Evolutionary conservation across 30 jellyfish, hydroid and myxozoan species (phyloP).

Genomic region (Hydra vulgaris): DNA sequence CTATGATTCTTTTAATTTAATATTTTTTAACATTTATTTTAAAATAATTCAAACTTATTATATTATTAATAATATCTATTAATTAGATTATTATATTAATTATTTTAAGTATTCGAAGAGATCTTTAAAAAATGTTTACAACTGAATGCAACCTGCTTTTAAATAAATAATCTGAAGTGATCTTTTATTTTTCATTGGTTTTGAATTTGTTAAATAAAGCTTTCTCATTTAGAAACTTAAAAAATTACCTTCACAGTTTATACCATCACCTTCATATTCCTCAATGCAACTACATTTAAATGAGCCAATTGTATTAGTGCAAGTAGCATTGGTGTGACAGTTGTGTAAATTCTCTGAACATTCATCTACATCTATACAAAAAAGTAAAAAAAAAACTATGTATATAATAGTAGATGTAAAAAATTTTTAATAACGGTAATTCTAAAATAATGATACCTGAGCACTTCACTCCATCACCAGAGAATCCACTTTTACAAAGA

Average conservation of each 20-base stretch:
- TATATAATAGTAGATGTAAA: not conserved
- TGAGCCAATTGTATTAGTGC: conserved; percentile 58
- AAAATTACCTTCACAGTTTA: conserved; percentile 23
- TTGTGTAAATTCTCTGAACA: conserved; percentile 33
- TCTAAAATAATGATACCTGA: conserved; percentile 2
- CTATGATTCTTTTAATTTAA: too few species aligned
- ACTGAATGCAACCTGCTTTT: too few species aligned
- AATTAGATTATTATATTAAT: too few species aligned
- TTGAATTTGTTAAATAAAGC: not conserved
- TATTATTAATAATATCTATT: too few species aligned
- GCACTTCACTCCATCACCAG: conserved; percentile 33
- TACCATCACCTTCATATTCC: conserved; percentile 37
- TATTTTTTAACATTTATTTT: too few species aligned
- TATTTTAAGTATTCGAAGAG: too few species aligned
- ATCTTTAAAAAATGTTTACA: too few species aligned
- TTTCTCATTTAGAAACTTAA: not conserved
- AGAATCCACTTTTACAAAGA: conserved; percentile 19
- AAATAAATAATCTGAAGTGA: too few species aligned
- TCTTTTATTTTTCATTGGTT: too few species aligned
- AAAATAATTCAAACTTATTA: too few species aligned
- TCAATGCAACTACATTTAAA: conserved; percentile 52
- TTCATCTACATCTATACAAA: conserved; percentile 61
- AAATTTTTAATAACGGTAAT: not conserved
- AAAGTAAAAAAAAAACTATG: not conserved
- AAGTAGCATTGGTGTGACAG: conserved; percentile 69